Evolutionary conservation across 2,888 invertebrate species (phyloP), one percentile per base, ranked within the genome.

Genomic region (Pristionchus exspectatus): DNA sequence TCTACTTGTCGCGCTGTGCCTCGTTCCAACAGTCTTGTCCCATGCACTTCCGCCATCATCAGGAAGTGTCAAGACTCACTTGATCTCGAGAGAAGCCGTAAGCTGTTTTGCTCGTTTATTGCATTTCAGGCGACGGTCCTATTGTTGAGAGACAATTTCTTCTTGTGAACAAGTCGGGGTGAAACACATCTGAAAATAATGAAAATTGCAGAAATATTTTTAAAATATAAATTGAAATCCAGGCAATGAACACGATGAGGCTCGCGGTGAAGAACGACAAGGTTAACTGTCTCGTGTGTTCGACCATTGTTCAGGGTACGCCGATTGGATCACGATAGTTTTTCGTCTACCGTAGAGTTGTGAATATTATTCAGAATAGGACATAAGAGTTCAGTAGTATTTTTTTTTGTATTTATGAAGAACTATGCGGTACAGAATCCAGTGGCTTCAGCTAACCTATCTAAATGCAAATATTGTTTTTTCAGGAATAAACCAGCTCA

Each of bases 261-360:
- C 90, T 86, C 21, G 91, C 91, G 3, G 92, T 92, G 33, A 91
- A 91, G 44, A 81, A 90, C 16, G 90, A 90, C 18, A 59, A 59
- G 59, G 21, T 59, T 21, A 59, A 59, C 59, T 59, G 59, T 59
- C 59, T 50, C 0, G 44, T 50, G 44, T 50, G 44, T 9, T 50
- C 44, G 44, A 50, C 44, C 44, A 50, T 50, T 9, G 44, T 50
- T 0, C 44, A 50, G 44, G 44, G 44, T 50, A 38, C 2, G 38
- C 5, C 38, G 38, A 3, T 38, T 38, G 44, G 9, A 12, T 50
- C 18, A 56, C 56, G 56, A 21, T 56, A 56, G 56, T 56, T 5
- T 56, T 9, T 4, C 16, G 14, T 4, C 3, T 63, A 24, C 24
- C 4, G 63, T 63, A 63, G 63, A 59, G n/a, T n/a, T 72, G 30